Evolutionary conservation across 2,888 invertebrate genomes (phyloP).

Genomic region (Amphiduros pacificus): DNA sequence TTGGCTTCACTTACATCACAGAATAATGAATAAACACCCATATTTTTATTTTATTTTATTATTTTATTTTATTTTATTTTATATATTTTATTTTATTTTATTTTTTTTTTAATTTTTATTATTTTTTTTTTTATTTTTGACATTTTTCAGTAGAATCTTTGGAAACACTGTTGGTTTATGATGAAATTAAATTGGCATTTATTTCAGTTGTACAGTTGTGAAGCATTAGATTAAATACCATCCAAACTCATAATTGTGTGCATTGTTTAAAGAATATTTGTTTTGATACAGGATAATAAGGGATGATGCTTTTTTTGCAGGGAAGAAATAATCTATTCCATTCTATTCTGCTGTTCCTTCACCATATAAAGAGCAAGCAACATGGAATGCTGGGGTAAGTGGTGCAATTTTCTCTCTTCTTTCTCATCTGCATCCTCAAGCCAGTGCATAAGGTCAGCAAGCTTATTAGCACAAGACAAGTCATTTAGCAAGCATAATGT

Average conservation of each 20-base stretch:
- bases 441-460: neutral
- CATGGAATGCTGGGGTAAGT: conserved; percentile 72
- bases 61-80: too few species aligned
- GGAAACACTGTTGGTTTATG: neutral
- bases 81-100: neutral
- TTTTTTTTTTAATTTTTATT: neutral
- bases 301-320: conserved; percentile 51
- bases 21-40: too few species aligned
- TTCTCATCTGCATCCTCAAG: neutral
- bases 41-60: too few species aligned
- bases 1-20: too few species aligned
- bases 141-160: neutral
- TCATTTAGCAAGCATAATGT: too few species aligned
- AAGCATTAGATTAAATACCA: too few species aligned
- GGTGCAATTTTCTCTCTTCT: too few species aligned
- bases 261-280: neutral
- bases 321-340: conserved; percentile 89
- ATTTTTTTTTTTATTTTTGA: neutral
- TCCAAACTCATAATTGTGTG: neutral
- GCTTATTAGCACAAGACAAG: too few species aligned
- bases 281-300: neutral
- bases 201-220: too few species aligned
- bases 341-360: conserved; percentile 79
- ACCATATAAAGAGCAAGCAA: conserved; percentile 73
- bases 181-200: neutral